Conservation (phyloP, 1,140 invertebrate genomes). For the Musca domestica region DNA sequence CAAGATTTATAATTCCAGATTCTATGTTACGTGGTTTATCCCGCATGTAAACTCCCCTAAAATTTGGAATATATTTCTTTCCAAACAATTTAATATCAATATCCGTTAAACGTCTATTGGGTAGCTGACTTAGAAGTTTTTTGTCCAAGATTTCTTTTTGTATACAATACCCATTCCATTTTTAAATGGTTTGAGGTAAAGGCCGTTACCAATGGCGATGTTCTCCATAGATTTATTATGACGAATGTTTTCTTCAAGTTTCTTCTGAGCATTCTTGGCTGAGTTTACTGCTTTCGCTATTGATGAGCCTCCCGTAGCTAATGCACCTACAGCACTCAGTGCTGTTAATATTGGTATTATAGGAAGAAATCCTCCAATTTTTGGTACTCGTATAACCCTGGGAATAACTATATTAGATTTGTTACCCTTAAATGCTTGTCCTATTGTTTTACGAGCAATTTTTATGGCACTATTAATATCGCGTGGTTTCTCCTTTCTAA, state of each 20-base stretch:
- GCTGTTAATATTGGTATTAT: constrained; percentile 48
- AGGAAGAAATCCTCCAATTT: constrained; percentile 46
- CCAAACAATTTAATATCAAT: constrained; percentile 10
- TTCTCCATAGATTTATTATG: constrained; percentile 43
- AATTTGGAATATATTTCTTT: no score
- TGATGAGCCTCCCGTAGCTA: constrained; percentile 31
- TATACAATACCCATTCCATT: constrained; percentile 32
- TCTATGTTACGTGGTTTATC: constrained; percentile 31
- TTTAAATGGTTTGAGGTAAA: constrained; percentile 43
- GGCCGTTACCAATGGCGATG: constrained; percentile 40
- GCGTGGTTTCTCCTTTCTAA: constrained; percentile 20
- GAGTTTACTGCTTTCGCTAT: constrained; percentile 35
- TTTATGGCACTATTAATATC: constrained; percentile 23
- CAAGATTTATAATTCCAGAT: no score
- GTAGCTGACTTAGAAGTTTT: constrained; percentile 26
- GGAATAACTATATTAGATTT: constrained; percentile 31
- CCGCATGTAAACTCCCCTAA: constrained; percentile 27
- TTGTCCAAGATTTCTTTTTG: not conserved
- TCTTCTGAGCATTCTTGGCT: constrained; percentile 34
- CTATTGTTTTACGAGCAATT: constrained; percentile 27
- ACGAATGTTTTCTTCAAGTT: constrained; percentile 33
- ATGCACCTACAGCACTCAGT: constrained; percentile 39
- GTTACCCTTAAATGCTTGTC: constrained; percentile 28
- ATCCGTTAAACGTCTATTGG: constrained; percentile 22
- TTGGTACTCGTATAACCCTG: constrained; percentile 45